Evolutionary conservation across 2,888 invertebrate genomes (phyloP).

Genomic region (Iselma pallidipennis): DNA sequence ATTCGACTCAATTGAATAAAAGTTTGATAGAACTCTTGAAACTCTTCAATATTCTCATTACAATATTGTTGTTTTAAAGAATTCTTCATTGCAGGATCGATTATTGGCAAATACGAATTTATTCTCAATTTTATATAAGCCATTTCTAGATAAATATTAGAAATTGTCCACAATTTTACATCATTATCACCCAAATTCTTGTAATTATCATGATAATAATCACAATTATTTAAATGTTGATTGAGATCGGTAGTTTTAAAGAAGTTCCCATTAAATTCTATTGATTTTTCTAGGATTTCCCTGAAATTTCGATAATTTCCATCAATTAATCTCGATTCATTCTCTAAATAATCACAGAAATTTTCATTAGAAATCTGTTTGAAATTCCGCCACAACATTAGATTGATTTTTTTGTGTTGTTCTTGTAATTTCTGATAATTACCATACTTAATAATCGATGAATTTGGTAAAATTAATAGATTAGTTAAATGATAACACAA

Average conservation of each 20-base stretch:
- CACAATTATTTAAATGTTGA: constrained; percentile 23
- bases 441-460: constrained; percentile 56
- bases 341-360: constrained; percentile 52
- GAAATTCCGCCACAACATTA: constrained; percentile 66
- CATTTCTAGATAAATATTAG: constrained; percentile 52
- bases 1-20: constrained; percentile 61
- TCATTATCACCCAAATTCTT: constrained; percentile 8
- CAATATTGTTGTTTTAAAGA: constrained; percentile 72
- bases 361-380: constrained; percentile 57
- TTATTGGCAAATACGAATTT: constrained; percentile 66
- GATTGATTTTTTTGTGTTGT: constrained; percentile 59
- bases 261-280: neutral
- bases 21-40: constrained; percentile 61
- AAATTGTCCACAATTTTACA: constrained; percentile 33
- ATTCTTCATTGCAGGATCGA: constrained; percentile 85
- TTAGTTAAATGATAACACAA: constrained; percentile 32
- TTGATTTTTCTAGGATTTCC: constrained; percentile 6
- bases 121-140: constrained; percentile 63
- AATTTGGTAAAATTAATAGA: constrained; percentile 35
- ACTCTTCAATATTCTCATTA: constrained; percentile 68
- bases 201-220: constrained; percentile 13
- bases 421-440: constrained; percentile 57
- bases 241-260: constrained; percentile 12
- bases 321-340: constrained; percentile 33
- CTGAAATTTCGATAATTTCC: constrained; percentile 26